A percentile compares a stretch with the other conserved stretches of the same genome.
Conservation (phyloP, 1,140 invertebrate genomes). For the Drosophila fuyamai region DNA sequence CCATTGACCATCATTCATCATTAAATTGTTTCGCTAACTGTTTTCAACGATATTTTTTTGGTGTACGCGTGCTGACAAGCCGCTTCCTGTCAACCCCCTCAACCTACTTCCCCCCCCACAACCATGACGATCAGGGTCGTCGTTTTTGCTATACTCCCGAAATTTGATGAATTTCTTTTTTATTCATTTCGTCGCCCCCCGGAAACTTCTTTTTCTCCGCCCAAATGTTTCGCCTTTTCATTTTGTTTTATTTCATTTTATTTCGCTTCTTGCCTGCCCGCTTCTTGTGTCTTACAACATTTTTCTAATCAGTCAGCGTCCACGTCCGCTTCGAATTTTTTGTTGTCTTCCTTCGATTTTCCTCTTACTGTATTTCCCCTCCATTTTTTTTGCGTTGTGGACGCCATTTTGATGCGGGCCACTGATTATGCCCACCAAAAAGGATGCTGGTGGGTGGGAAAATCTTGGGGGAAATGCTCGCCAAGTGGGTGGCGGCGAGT, state of each 20-base stretch:
- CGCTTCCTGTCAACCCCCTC: slow-evolving; percentile 53
- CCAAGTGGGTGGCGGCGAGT: not conserved
- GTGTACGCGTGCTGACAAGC: slow-evolving; percentile 68
- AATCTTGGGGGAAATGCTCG: too few species aligned
- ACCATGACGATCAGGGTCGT: slow-evolving; percentile 5
- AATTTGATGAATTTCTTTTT: slow-evolving; percentile 82
- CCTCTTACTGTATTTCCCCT: not conserved
- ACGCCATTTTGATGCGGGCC: slow-evolving; percentile 62
- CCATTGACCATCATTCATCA: slow-evolving; percentile 80
- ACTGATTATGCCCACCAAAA: slow-evolving; percentile 53
- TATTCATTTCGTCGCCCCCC: slow-evolving; percentile 56
- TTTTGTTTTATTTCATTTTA: slow-evolving; percentile 41
- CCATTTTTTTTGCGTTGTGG: slow-evolving; percentile 5
- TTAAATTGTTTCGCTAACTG: slow-evolving; percentile 82
- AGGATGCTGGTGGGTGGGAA: slow-evolving; percentile 14
- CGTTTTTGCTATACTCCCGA: slow-evolving; percentile 66
- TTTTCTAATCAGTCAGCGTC: slow-evolving; percentile 77
- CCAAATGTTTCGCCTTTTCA: not conserved
- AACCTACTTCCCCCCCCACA: not conserved
- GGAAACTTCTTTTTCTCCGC: not conserved
- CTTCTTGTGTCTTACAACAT: slow-evolving; percentile 67
- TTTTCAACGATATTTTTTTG: slow-evolving; percentile 68
- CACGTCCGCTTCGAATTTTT: slow-evolving; percentile 50
- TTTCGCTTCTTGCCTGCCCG: slow-evolving; percentile 19
- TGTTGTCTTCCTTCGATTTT: slow-evolving; percentile 32